Percentiles rank a stretch among this genome's conserved stretches.
phyloP scores from a whole-genome alignment of 2,888 invertebrate species.

The Athalia cordata region DNA sequence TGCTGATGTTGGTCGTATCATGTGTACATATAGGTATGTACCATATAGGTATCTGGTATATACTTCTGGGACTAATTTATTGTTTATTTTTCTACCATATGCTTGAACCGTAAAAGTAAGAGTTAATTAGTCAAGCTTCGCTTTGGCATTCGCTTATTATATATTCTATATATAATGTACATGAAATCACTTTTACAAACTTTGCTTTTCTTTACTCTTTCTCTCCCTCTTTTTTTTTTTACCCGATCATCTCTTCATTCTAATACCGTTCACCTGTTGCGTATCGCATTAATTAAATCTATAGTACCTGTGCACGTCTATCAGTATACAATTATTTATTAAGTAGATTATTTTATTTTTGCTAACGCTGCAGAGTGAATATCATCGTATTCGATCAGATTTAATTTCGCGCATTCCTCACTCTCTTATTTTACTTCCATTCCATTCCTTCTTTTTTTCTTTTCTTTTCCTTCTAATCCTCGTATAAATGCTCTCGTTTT shows the following conservation, averaged over 20 bases:
- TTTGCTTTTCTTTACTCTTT: background rate
- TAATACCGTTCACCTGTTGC: background rate
- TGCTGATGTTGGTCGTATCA: constrained; percentile 14
- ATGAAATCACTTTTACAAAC: constrained; percentile 1
- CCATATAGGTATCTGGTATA: background rate
- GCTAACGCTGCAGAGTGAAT: background rate
- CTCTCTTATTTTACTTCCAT: constrained; percentile 5
- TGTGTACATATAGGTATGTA: background rate
- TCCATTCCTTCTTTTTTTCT: constrained; percentile 13
- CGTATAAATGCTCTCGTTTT: background rate
- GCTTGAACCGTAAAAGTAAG: constrained; percentile 31
- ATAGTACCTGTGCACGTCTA: too few relatives aligned
- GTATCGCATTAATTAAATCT: background rate
- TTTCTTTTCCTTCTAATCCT: background rate
- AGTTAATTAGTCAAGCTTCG: constrained; percentile 34
- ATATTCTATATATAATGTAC: background rate
- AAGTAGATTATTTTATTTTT: background rate
- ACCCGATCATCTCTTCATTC: constrained; percentile 33
- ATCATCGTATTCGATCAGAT: background rate
- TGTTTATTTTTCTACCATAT: constrained; percentile 17
- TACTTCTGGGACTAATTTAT: constrained; percentile 37
- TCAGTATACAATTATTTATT: too few relatives aligned
- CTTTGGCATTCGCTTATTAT: background rate
- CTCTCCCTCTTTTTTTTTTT: constrained; percentile 5
- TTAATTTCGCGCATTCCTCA: background rate